These are phyloP conservation scores for Acyrthosiphon pisum DNA, from an alignment of 1,140 invertebrate species.

Conservation along the genomic window DNA sequence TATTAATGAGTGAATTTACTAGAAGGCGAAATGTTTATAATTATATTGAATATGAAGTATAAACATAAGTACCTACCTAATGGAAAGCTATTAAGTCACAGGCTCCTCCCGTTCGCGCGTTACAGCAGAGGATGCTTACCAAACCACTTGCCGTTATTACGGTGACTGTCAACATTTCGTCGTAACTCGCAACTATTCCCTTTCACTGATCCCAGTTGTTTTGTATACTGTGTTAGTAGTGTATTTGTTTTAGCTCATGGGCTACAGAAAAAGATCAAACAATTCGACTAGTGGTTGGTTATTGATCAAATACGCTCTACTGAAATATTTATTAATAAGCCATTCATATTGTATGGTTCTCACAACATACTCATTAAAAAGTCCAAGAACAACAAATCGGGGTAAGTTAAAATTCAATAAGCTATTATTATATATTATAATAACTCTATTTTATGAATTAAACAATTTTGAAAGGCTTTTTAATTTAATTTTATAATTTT, in stretches of 20 bases:
- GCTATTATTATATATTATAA: not conserved
- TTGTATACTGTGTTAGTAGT: conserved; percentile 14
- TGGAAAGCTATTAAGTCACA: conserved; percentile 38
- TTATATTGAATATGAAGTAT: not conserved
- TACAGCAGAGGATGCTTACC: conserved; percentile 42
- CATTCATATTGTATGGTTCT: not conserved
- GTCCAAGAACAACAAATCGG: not conserved
- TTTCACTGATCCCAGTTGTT: conserved; percentile 47
- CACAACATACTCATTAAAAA: not conserved
- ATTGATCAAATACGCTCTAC: not conserved
- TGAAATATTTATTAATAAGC: not conserved
- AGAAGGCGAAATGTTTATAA: conserved; percentile 1
- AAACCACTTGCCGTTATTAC: conserved; percentile 19
- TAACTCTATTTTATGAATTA: not conserved
- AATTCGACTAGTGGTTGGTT: not conserved
- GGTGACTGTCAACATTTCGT: conserved; percentile 36
- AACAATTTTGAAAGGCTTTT: not conserved
- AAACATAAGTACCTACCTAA: not conserved
- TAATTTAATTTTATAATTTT: not conserved
- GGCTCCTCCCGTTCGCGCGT: not conserved
- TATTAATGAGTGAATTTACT: not conserved
- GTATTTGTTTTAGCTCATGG: not conserved
- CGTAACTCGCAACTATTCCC: conserved; percentile 42
- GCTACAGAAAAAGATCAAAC: not conserved
- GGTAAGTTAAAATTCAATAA: conserved; percentile 27